Conservation (phyloP, 2,888 invertebrate species). For the Tipula helvola region DNA sequence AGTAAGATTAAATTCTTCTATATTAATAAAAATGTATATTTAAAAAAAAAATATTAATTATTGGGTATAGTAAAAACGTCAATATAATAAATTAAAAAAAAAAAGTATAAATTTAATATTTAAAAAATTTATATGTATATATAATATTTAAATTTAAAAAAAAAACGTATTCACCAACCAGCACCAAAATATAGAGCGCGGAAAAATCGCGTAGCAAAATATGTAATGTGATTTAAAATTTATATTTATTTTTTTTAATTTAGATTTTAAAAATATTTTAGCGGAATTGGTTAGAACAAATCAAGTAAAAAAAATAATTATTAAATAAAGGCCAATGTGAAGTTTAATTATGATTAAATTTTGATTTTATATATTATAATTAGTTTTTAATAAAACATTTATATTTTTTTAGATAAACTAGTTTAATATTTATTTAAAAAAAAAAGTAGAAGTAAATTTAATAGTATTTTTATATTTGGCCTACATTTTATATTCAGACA, state of each 20-base stretch:
- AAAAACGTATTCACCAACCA: conserved; percentile 10
- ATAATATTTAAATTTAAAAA: neutral
- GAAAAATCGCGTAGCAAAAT: conserved; percentile 1
- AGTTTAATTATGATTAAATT: neutral
- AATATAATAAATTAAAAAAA: conserved; percentile 7
- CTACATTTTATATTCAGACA: neutral
- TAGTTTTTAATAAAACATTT: neutral
- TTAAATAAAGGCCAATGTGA: neutral
- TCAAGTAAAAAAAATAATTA: neutral
- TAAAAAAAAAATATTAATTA: neutral
- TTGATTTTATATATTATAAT: neutral
- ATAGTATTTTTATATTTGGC: neutral
- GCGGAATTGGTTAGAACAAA: neutral
- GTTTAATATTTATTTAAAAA: neutral
- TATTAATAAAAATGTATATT: neutral
- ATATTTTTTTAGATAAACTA: neutral
- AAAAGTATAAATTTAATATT: neutral
- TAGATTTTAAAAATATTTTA: neutral
- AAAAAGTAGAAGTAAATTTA: neutral
- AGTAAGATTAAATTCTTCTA: neutral
- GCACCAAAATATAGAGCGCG: conserved; percentile 9
- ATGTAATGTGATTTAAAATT: neutral
- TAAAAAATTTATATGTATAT: neutral
- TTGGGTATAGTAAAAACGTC: neutral
- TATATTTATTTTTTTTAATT: neutral